Evolutionary conservation across 1,140 invertebrate genomes (phyloP), one percentile per base, ranked within the genome.

Genomic region (Daktulosphaira vitifoliae): DNA sequence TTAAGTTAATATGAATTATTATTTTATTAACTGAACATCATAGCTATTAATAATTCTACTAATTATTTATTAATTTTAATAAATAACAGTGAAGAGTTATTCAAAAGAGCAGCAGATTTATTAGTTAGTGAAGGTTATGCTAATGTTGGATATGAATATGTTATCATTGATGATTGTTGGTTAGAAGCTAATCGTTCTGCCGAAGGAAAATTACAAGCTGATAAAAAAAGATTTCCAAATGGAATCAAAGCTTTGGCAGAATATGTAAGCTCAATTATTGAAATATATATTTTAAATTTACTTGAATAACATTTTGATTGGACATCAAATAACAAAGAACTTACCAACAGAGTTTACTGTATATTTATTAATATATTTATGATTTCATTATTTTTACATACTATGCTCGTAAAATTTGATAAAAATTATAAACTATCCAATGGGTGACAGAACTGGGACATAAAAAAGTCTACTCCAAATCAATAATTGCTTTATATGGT

Each of bases 81-180:
- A n/a, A n/a, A n/a, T n/a, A 15, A 18, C 67, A 84, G 82, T 74
- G 82, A 84, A 69, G 71, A 74, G 3, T 70, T 84, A 16, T 80
- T 81, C 69, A 78, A 71, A 70, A 71, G 75, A 29, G 79, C 79
- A 75, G 81, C 81, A 20, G 80, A 84, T 68, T 67, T 74, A 29
- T 68, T 85, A 66, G 81, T 77, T 11, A 65, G 71, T n/a, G 77
- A 81, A 59, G 83, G 83, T 1, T 84, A 79, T 70, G 71, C 71
- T 62, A 77, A 78, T 46, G 73, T 74, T 16, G 82, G 82, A 4
- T 84, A 84, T 72, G 72, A 81, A 67, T 80, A 81, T 68, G 71
- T 83, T 13, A 81, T 78, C 65, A 77, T 84, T 65, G 82, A 84
- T 69, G 82, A 84, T 71, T 84, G 82, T 70, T 84, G 82, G 82